A percentile compares a stretch with the other conserved stretches of the same genome.
Evolutionary conservation across 2,113 vertebrate species (phyloP).

Genomic region (Odontophorus gujanensis): DNA sequence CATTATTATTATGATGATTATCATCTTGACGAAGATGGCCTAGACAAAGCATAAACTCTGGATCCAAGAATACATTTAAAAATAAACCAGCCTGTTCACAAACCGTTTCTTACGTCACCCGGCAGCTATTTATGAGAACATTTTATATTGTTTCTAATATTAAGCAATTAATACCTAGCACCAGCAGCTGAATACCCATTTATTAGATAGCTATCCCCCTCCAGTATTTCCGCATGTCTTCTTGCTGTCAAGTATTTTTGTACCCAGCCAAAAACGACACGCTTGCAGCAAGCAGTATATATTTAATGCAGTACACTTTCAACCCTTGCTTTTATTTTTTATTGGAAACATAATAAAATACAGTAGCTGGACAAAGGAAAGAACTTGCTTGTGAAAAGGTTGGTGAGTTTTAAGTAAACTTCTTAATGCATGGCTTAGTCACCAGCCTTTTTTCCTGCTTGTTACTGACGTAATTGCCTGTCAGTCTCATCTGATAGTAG

Average conservation of each 20-base stretch:
- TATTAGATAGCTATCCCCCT: conserved; percentile 48
- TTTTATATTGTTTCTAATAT: conserved; percentile 60
- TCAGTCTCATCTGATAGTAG: conserved; percentile 63
- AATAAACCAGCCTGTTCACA: conserved; percentile 48
- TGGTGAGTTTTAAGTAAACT: conserved; percentile 46
- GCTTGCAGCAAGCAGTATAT: conserved; percentile 17
- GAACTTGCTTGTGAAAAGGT: not conserved
- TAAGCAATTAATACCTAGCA: conserved; percentile 46
- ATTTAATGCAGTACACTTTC: not conserved
- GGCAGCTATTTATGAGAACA: conserved; percentile 66
- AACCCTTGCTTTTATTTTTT: not conserved
- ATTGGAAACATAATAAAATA: not conserved
- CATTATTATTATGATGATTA: conserved; percentile 12
- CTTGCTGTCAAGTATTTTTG: conserved; percentile 43
- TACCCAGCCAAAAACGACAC: conserved; percentile 29
- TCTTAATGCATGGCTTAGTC: conserved; percentile 41
- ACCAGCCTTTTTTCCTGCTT: conserved; percentile 42
- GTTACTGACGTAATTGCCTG: conserved; percentile 64
- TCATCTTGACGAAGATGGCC: conserved; percentile 43
- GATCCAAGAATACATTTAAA: conserved; percentile 51
- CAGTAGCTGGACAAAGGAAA: not conserved
- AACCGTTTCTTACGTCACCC: conserved; percentile 54
- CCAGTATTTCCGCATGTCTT: not conserved
- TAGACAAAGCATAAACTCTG: conserved; percentile 54
- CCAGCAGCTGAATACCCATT: conserved; percentile 39